Percentiles rank a stretch among this genome's conserved stretches.
These are phyloP conservation scores for Mycteria americana DNA, from an alignment of 2,797 vertebrate species.

Conservation along the genomic window DNA sequence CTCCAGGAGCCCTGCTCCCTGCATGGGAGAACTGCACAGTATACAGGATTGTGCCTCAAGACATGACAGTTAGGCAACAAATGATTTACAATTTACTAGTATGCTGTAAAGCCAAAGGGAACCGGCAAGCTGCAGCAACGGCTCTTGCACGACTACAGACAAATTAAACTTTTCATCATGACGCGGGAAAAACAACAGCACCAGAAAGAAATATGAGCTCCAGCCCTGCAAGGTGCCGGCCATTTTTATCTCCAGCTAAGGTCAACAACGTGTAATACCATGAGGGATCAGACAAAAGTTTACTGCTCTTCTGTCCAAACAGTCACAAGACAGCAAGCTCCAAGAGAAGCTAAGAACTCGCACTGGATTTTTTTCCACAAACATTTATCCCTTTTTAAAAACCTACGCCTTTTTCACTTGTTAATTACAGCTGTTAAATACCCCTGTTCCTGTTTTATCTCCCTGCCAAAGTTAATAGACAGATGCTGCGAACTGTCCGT, in stretches of 20 bases:
- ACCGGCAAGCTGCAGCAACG: neutral
- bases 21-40: neutral
- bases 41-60: neutral
- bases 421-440: neutral
- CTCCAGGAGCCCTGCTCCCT: neutral
- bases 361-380: neutral
- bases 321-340: neutral
- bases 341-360: neutral
- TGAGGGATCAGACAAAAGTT: neutral
- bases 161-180: neutral
- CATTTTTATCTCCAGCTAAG: neutral
- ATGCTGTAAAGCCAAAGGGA: neutral
- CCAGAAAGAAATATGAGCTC: neutral
- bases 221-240: neutral
- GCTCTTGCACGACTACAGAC: neutral
- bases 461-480: neutral
- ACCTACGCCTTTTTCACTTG: neutral
- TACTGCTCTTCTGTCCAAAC: neutral
- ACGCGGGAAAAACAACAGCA: neutral
- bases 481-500: neutral
- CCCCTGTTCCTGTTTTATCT: neutral
- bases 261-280: neutral
- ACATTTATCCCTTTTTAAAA: neutral
- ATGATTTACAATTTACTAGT: neutral
- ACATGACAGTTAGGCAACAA: neutral